Evolutionary conservation across 2,888 invertebrate genomes (phyloP).

Genomic region (Cerastis rubricosa): DNA sequence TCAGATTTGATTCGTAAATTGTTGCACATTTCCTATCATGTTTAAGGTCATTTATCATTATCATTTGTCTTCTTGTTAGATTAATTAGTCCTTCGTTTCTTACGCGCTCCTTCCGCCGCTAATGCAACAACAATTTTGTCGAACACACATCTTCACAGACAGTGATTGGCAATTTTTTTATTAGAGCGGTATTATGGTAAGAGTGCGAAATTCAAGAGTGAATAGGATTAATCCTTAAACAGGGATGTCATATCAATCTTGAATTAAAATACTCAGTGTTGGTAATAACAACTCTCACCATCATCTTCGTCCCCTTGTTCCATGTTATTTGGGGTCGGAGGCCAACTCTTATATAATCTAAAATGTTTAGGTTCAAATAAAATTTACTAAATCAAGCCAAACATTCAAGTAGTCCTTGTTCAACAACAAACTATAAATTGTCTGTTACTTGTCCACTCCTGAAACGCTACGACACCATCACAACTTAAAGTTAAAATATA

Average conservation of each 20-base stretch:
- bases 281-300: background rate
- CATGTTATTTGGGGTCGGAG: too few relatives aligned
- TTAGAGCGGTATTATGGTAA: too few relatives aligned
- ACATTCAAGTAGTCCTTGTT: background rate
- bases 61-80: background rate
- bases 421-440: conserved; percentile 5
- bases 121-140: conserved; percentile 3
- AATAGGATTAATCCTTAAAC: background rate
- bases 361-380: background rate
- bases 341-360: background rate
- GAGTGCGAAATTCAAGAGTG: background rate
- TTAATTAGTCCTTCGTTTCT: background rate
- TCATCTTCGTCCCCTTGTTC: too few relatives aligned
- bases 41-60: background rate
- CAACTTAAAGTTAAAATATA: background rate
- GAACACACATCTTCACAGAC: background rate
- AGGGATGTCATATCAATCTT: background rate
- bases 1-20: background rate
- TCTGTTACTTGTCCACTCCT: background rate
- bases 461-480: background rate
- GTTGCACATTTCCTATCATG: background rate
- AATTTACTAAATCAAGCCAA: background rate
- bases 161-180: background rate
- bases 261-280: background rate
- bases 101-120: background rate